phyloP scores from a whole-genome alignment of 2,797 vertebrate species.

The Caiman crocodilus region DNA sequence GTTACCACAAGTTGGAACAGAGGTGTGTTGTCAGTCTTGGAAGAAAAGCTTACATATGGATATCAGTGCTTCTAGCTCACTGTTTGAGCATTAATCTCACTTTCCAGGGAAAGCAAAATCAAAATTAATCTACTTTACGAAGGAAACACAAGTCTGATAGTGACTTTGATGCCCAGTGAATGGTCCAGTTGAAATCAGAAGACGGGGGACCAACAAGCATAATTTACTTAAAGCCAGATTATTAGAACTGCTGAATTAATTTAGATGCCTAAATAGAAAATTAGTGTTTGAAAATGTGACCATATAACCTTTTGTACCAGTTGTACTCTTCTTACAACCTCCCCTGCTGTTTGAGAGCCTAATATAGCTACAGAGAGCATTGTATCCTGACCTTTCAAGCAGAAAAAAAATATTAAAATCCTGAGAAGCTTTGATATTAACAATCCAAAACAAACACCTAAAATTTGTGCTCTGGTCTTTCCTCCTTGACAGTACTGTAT shows the following conservation, averaged over 20 bases:
- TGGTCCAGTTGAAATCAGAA: not conserved
- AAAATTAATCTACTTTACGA: not conserved
- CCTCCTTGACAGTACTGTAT: conserved; percentile 87
- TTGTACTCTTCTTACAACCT: not conserved
- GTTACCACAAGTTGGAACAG: not conserved
- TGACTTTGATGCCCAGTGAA: not conserved
- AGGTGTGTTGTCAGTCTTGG: not conserved
- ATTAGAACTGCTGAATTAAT: not conserved
- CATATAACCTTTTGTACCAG: fast-evolving
- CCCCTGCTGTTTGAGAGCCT: not conserved
- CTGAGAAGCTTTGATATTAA: not conserved
- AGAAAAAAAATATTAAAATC: not conserved
- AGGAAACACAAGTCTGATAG: not conserved
- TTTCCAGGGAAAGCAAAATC: not conserved
- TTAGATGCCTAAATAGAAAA: not conserved
- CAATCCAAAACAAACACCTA: not conserved
- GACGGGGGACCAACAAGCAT: not conserved
- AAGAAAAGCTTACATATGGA: not conserved
- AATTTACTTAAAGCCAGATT: not conserved
- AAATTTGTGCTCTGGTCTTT: conserved; percentile 25
- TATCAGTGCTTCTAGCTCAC: not conserved
- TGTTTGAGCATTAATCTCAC: not conserved
- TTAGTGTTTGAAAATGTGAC: not conserved
- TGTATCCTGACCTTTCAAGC: not conserved
- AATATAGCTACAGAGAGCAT: not conserved